Evolutionary conservation across 2,113 vertebrate genomes (phyloP), one percentile per base, ranked within the genome.

Genomic region (Tachuris rubrigastra): DNA sequence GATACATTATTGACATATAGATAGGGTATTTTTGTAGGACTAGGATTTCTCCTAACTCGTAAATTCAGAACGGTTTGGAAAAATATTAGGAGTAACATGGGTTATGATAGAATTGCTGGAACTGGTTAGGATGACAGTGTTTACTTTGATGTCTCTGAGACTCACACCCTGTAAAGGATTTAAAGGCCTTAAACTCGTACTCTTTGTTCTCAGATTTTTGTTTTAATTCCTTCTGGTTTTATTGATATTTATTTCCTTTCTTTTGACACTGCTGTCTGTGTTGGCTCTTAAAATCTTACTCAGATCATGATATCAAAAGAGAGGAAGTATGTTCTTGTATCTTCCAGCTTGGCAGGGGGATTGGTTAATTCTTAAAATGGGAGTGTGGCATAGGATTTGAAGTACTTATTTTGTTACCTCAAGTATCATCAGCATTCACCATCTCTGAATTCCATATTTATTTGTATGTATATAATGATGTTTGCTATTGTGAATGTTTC

Each of bases 231-330:
- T 93, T 85, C 50, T 93, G 84, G 69, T 95, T 96, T 96, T 92
- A 62, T 75, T 93, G 89, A 30, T 82, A 87, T 93, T 95, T 94
- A 76, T 95, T 95, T 97, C 85, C 82, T 52, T 89, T 95, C 85
- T 91, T 95, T 63, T 85, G 49, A 85, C 89, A 14, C 58, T 73
- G 46, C 77, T 96, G 78, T 96, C 91, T 96, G 71, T 93, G 83
- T 95, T 96, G 95, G 96, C 94, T 95, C 95, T 66, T 85, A 85
- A 87, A 93, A 74, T 91, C 74, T 83, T 76, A 62, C 85, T 95
- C 87, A 94, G 94, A 96, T 96, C 94, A 88, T 90, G 82, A 96
- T 91, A 96, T 96, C 96, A 95, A 96, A 96, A 95, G 95, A 88
- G 55, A 91, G 95, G 92, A 96, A 97, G 82, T 85, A 58, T 68